Conservation (phyloP, 1,140 invertebrate genomes). For the Orius insidiosus region DNA sequence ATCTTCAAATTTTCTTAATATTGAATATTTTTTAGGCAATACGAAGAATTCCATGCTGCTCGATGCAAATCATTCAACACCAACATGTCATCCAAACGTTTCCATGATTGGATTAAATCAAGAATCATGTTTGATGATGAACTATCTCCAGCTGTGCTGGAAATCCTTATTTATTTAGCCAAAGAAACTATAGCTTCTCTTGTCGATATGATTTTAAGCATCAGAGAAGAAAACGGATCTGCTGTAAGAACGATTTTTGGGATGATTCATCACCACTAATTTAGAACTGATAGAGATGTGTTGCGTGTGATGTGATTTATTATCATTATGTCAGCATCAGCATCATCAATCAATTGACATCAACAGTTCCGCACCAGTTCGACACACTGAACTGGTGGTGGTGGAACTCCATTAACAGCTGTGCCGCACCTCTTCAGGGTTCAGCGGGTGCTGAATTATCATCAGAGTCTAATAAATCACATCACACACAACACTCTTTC, state of each 20-base stretch:
- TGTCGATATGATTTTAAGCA: constrained; percentile 41
- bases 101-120: constrained; percentile 13
- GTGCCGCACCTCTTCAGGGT: too few relatives aligned
- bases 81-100: constrained; percentile 10
- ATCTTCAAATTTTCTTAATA: background rate
- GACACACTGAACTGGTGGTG: too few relatives aligned
- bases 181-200: constrained; percentile 51
- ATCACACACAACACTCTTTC: too few relatives aligned
- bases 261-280: too few relatives aligned
- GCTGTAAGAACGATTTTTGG: background rate
- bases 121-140: constrained; percentile 8
- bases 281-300: too few relatives aligned
- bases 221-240: constrained; percentile 25
- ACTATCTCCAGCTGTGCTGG: constrained; percentile 24
- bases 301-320: too few relatives aligned
- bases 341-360: too few relatives aligned
- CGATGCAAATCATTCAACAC: constrained; percentile 14
- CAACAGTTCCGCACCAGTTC: too few relatives aligned
- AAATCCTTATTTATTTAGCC: constrained; percentile 41
- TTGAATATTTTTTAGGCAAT: constrained; percentile 10
- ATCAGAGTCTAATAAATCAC: too few relatives aligned
- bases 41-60: constrained; percentile 15
- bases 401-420: too few relatives aligned
- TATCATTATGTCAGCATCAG: too few relatives aligned
- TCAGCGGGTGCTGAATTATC: too few relatives aligned